Conservation (phyloP, 2,888 invertebrate species). For the Steromphala cineraria region DNA sequence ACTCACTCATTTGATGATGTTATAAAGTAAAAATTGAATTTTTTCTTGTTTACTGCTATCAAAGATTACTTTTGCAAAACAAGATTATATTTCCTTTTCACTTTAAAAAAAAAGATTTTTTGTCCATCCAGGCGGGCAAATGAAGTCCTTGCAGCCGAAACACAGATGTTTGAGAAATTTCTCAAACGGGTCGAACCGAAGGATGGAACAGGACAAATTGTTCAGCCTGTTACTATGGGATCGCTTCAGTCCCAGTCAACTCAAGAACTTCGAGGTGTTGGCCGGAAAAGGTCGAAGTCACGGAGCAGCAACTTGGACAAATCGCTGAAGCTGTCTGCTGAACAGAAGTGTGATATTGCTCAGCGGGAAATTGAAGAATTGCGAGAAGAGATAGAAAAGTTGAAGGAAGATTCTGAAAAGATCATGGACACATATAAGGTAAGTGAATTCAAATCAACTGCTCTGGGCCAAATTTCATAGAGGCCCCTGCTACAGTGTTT, state of each 20-base stretch:
- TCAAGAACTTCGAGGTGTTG: conserved; percentile 53
- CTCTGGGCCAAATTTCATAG: too few relatives aligned
- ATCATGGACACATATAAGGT: conserved; percentile 73
- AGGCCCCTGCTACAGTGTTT: too few relatives aligned
- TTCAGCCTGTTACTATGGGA: conserved; percentile 31
- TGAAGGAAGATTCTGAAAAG: conserved; percentile 74
- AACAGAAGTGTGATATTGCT: conserved; percentile 76
- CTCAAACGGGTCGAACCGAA: conserved; percentile 71
- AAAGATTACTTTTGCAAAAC: too few relatives aligned
- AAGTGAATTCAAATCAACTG: not conserved
- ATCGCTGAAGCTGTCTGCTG: conserved; percentile 69
- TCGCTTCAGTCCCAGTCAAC: conserved; percentile 60
- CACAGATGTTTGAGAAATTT: conserved; percentile 75
- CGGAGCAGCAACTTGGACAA: conserved; percentile 69
- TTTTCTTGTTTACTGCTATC: too few relatives aligned
- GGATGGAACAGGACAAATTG: conserved; percentile 47
- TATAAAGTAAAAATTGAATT: too few relatives aligned
- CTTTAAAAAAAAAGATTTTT: too few relatives aligned
- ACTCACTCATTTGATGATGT: too few relatives aligned
- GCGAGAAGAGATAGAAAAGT: conserved; percentile 69
- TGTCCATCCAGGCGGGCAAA: conserved; percentile 67
- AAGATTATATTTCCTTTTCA: too few relatives aligned
- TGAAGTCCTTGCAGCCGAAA: conserved; percentile 72
- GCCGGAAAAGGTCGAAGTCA: conserved; percentile 72
- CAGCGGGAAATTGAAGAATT: conserved; percentile 74